phyloP scores from a whole-genome alignment of 2,888 invertebrate species.

The Drosophila nr. perissopoda region DNA sequence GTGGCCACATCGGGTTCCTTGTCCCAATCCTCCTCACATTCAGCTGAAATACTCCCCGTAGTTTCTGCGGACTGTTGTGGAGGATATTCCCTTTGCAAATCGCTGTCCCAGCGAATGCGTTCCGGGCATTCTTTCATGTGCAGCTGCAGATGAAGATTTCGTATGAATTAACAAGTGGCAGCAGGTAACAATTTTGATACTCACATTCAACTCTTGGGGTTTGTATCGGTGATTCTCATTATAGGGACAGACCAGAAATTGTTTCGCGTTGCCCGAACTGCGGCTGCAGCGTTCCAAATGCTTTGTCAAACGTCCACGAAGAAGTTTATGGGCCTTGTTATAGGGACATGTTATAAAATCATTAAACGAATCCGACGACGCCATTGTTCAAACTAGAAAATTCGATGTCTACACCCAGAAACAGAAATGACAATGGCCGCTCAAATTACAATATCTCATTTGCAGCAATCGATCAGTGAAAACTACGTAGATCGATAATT shows the following conservation, averaged over 20 bases:
- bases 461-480: not conserved
- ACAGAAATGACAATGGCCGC: not conserved
- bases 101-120: not conserved
- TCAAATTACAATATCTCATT: no score
- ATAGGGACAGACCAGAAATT: conserved; percentile 28
- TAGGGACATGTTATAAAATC: conserved; percentile 42
- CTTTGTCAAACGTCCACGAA: conserved; percentile 31
- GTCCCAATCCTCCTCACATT: conserved; percentile 50
- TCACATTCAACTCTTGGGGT: conserved; percentile 21
- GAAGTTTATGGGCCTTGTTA: conserved; percentile 27
- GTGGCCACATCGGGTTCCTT: conserved; percentile 34
- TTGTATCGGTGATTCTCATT: conserved; percentile 32
- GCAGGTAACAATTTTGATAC: not conserved
- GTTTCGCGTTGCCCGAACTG: fast-evolving
- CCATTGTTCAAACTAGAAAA: conserved; percentile 9
- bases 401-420: not conserved
- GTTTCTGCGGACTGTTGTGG: not conserved
- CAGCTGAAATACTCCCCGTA: not conserved
- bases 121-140: conserved; percentile 36
- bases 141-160: conserved; percentile 11
- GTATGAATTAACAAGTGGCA: not conserved
- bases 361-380: conserved; percentile 15
- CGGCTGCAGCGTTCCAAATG: conserved; percentile 43
- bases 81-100: not conserved
- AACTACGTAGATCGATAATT: not conserved